A percentile compares a stretch with the other conserved stretches of the same genome.
Conservation (phyloP, 2,797 vertebrate genomes). For the Aulostomus chinensis region DNA sequence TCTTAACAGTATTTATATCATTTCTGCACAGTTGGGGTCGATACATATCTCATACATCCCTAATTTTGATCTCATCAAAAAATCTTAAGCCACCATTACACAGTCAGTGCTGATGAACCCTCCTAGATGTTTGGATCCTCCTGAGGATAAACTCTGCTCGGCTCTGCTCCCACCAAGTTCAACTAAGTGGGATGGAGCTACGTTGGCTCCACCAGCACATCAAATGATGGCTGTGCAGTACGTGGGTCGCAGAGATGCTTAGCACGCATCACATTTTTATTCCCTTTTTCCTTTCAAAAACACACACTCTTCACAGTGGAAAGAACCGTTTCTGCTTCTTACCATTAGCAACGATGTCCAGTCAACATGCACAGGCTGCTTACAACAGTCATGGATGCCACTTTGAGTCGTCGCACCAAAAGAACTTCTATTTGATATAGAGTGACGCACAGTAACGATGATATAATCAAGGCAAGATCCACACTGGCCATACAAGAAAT, state of each 20-base stretch:
- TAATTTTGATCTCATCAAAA: no score
- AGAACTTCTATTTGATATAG: background rate
- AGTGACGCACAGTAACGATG: background rate
- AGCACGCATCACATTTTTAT: background rate
- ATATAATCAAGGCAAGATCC: no score
- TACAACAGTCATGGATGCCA: background rate
- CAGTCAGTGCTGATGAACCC: background rate
- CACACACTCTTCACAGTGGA: no score
- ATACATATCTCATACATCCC: no score
- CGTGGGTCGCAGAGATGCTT: conserved; percentile 20
- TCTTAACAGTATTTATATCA: no score
- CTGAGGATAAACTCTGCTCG: conserved; percentile 4
- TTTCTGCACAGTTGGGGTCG: no score
- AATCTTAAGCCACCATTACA: no score
- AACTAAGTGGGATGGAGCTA: conserved; percentile 44
- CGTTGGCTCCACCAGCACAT: conserved; percentile 16
- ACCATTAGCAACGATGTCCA: no score
- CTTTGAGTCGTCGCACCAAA: background rate
- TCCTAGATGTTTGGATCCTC: conserved; percentile 1
- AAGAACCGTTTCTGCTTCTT: no score
- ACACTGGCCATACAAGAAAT: background rate
- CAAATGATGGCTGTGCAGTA: conserved; percentile 6
- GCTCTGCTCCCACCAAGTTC: conserved; percentile 49
- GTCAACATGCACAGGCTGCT: conserved; percentile 3
- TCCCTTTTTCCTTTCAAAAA: background rate